Conservation (phyloP, 2,113 vertebrate genomes). For the Strigops habroptila region DNA sequence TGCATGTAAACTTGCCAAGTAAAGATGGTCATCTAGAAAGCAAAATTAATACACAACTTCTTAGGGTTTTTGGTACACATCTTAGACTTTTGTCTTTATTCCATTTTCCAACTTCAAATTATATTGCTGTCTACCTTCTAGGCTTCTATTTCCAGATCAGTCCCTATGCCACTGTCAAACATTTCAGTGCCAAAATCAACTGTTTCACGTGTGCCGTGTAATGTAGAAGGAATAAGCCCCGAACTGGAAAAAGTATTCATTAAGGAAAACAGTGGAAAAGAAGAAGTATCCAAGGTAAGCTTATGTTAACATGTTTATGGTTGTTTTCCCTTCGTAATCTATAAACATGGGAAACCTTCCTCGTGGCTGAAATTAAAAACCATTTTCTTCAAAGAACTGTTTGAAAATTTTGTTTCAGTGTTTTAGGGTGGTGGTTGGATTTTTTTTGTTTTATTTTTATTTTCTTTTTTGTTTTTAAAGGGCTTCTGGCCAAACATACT, state of each 20-base stretch:
- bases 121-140: constrained; percentile 39
- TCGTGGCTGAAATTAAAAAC: neutral
- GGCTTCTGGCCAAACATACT: neutral
- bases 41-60: neutral
- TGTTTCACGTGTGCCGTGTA: constrained; percentile 87
- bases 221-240: constrained; percentile 91
- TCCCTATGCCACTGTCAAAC: constrained; percentile 79
- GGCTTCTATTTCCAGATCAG: constrained; percentile 81
- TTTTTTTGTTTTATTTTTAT: neutral
- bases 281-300: constrained; percentile 90
- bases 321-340: neutral
- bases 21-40: neutral
- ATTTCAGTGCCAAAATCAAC: constrained; percentile 88
- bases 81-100: neutral
- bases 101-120: neutral
- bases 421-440: neutral
- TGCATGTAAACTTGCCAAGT: neutral
- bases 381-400: neutral
- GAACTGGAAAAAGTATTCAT: constrained; percentile 96
- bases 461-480: neutral
- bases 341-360: neutral
- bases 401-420: neutral
- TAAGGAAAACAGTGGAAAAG: constrained; percentile 85
- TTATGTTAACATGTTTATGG: neutral
- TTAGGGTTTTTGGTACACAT: neutral